Evolutionary conservation across 2,888 invertebrate species (phyloP).

Genomic region (Dynastes maya): DNA sequence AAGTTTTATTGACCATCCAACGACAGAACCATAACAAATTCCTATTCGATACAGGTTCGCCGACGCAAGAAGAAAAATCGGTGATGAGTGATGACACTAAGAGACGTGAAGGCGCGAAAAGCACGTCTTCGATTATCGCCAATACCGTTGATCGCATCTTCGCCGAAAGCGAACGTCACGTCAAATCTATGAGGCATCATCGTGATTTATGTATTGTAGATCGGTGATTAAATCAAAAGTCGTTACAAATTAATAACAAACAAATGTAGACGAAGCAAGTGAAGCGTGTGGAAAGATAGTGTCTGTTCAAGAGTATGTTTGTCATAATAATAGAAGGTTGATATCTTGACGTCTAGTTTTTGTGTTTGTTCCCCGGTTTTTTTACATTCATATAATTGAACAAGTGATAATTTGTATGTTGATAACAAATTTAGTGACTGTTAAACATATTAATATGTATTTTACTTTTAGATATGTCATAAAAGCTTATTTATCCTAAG

Average conservation of each 20-base stretch:
- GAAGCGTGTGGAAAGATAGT: not conserved
- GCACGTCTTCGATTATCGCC: constrained; percentile 4
- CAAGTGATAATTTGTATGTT: too few relatives aligned
- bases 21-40: not conserved
- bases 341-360: too few relatives aligned
- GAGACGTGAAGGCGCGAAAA: not conserved
- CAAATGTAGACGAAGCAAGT: not conserved
- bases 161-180: not conserved
- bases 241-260: not conserved
- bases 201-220: not conserved
- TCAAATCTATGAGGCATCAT: too few relatives aligned
- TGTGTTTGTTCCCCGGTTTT: too few relatives aligned
- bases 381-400: too few relatives aligned
- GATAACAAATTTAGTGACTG: too few relatives aligned
- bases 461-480: too few relatives aligned
- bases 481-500: too few relatives aligned
- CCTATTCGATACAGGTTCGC: not conserved
- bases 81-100: constrained; percentile 1
- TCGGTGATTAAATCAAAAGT: not conserved
- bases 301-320: not conserved
- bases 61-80: not conserved
- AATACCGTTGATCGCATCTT: not conserved
- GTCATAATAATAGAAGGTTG: too few relatives aligned
- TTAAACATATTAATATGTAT: too few relatives aligned
- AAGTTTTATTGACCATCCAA: not conserved